These are phyloP conservation scores for Anguilla megastoma DNA, from an alignment of 2,797 vertebrate species.

Conservation along the genomic window DNA sequence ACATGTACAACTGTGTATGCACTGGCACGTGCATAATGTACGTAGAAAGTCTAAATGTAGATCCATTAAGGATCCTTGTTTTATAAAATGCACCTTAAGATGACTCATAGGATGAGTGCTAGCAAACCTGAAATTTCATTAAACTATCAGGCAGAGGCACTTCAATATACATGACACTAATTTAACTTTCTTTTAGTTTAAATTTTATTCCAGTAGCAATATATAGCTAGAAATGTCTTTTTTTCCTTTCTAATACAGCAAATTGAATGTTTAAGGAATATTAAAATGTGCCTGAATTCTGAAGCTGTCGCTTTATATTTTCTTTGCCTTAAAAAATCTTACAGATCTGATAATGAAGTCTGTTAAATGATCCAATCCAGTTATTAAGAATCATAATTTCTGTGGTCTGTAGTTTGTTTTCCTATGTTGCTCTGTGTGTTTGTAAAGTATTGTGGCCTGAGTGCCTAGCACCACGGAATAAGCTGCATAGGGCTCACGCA, in stretches of 20 bases:
- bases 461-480: background rate
- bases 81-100: background rate
- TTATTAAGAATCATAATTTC: background rate
- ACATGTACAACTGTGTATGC: too few species aligned
- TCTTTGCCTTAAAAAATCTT: background rate
- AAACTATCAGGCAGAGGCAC: too few species aligned
- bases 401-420: too few species aligned
- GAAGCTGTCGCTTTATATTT: background rate
- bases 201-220: too few species aligned
- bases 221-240: background rate
- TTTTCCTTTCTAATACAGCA: background rate
- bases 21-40: too few species aligned
- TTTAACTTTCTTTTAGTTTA: background rate
- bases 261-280: background rate
- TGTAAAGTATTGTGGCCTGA: background rate
- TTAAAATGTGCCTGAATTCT: background rate
- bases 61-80: too few species aligned
- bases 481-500: background rate
- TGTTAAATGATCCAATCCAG: background rate
- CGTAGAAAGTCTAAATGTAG: background rate
- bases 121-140: background rate
- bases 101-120: background rate
- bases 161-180: background rate
- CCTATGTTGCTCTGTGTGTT: background rate
- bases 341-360: background rate